Percentiles rank a stretch among this genome's conserved stretches.
phyloP scores from a whole-genome alignment of 2,113 vertebrate genomes.

The Atractosteus spatula region DNA sequence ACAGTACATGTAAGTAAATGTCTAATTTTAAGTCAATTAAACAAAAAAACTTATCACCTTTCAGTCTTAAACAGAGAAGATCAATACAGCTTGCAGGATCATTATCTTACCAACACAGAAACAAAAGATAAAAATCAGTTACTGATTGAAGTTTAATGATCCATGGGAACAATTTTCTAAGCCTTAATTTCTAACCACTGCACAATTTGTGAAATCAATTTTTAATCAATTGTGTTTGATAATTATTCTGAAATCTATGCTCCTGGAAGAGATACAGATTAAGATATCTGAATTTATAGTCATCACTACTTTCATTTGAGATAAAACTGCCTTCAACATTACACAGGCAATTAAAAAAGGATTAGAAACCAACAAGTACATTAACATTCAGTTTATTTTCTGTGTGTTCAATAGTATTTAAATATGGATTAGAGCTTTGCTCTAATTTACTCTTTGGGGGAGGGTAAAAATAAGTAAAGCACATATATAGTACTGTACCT shows the following conservation, averaged over 20 bases:
- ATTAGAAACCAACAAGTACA: not conserved
- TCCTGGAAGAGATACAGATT: not conserved
- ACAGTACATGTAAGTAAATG: not conserved
- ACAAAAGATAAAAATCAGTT: not conserved
- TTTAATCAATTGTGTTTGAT: conserved; percentile 13
- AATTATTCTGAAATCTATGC: not conserved
- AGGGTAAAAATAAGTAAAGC: no score
- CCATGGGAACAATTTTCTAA: conserved; percentile 9
- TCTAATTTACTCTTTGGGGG: not conserved
- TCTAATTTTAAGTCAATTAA: not conserved
- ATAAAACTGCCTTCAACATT: not conserved
- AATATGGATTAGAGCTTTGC: not conserved
- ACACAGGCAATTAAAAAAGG: not conserved
- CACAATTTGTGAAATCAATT: conserved; percentile 13
- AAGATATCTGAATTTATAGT: conserved; percentile 11
- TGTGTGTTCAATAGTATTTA: not conserved
- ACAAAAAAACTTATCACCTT: not conserved
- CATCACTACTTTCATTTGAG: not conserved
- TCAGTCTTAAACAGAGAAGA: not conserved
- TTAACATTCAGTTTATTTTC: not conserved
- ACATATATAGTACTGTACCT: no score
- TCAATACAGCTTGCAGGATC: not conserved
- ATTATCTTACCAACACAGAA: not conserved
- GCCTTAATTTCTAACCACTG: conserved; percentile 7
- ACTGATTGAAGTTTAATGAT: conserved; percentile 6